Percentiles rank a stretch among this genome's conserved stretches.
phyloP scores from a whole-genome alignment of 2,888 invertebrate species.

The Tipula unca region DNA sequence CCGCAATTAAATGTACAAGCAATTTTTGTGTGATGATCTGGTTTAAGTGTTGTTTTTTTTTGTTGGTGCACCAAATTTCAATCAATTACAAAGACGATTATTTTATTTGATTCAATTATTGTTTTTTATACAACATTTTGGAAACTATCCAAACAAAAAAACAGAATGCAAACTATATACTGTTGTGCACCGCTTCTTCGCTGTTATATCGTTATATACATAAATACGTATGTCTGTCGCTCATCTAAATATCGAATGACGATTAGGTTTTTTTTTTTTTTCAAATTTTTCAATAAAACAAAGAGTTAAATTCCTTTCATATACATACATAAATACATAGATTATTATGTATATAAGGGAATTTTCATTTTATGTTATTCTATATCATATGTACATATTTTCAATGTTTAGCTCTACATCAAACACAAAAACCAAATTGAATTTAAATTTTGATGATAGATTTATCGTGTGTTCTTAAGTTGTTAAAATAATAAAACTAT shows the following conservation, averaged over 20 bases:
- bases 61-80: neutral
- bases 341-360: neutral
- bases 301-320: neutral
- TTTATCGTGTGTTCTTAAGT: neutral
- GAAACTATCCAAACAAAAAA: neutral
- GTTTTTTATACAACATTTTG: neutral
- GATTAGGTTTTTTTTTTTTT: neutral
- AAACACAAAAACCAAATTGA: neutral
- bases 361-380: neutral
- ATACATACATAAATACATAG: neutral
- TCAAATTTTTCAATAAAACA: too few species aligned
- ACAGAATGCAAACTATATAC: neutral
- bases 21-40: slow-evolving; percentile 2
- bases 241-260: neutral
- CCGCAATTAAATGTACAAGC: neutral
- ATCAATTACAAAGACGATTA: neutral
- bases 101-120: neutral
- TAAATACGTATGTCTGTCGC: neutral
- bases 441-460: neutral
- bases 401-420: slow-evolving; percentile 8
- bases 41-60: neutral
- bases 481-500: neutral
- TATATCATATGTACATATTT: too few species aligned
- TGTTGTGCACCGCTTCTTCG: neutral
- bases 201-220: neutral